phyloP scores from a whole-genome alignment of 2,888 invertebrate species.

The Dolomedes plantarius region DNA sequence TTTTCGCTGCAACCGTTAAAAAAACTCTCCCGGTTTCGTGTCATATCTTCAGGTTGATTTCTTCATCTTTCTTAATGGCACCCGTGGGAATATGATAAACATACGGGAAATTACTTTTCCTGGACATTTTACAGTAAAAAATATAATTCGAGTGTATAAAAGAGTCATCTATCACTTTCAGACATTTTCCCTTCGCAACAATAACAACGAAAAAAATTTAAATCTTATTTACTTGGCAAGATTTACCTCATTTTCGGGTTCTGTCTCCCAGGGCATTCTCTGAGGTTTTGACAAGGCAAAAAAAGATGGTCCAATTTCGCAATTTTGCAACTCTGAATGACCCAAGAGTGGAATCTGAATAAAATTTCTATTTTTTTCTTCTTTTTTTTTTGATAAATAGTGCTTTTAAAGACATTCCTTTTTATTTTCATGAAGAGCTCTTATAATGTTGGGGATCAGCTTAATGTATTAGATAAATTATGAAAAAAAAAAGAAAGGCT shows the following conservation, averaged over 20 bases:
- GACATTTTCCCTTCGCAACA: neutral
- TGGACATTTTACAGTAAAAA: neutral
- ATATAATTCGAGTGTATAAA: neutral
- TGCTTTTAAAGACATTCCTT: too few relatives aligned
- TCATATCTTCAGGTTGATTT: neutral
- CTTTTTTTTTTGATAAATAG: too few relatives aligned
- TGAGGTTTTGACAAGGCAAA: neutral
- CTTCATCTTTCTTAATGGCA: neutral
- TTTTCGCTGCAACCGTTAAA: neutral
- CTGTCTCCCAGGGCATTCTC: neutral
- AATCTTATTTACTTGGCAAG: constrained; percentile 1
- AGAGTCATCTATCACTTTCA: neutral
- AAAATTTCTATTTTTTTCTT: neutral
- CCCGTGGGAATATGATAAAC: neutral
- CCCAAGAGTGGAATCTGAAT: neutral
- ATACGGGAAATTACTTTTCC: constrained; percentile 9
- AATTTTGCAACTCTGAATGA: neutral
- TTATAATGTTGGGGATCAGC: too few relatives aligned
- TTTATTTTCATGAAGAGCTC: too few relatives aligned
- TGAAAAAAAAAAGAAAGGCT: too few relatives aligned
- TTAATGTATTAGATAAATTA: too few relatives aligned
- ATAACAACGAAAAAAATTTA: neutral
- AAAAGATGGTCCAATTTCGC: neutral
- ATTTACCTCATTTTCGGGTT: neutral
- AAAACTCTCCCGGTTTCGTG: neutral